Conservation (phyloP, 1,140 invertebrate genomes). For the Panonychus citri region DNA sequence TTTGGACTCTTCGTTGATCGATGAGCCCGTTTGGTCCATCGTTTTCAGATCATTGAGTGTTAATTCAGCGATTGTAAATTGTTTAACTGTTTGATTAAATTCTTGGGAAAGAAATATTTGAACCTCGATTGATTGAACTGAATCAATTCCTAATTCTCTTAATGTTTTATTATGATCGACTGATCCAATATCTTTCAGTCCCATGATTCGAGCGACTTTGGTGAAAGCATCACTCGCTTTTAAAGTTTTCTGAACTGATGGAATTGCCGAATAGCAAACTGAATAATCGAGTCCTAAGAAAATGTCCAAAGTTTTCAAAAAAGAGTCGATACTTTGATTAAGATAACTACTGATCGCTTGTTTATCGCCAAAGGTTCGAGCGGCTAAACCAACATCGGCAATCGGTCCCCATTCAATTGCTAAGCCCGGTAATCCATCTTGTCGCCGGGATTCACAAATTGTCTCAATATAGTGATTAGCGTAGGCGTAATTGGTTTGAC, state of each 20-base stretch:
- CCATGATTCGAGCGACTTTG: constrained; percentile 58
- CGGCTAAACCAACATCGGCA: constrained; percentile 74
- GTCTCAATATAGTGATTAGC: constrained; percentile 91
- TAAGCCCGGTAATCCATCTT: constrained; percentile 41
- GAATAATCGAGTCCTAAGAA: constrained; percentile 27
- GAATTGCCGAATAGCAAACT: constrained; percentile 4
- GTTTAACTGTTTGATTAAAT: not conserved
- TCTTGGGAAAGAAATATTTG: constrained; percentile 77
- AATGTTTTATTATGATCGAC: constrained; percentile 46
- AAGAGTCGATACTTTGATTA: constrained; percentile 70
- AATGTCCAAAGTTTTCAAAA: constrained; percentile 53
- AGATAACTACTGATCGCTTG: constrained; percentile 71
- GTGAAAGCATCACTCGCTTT: constrained; percentile 40
- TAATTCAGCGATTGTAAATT: not conserved
- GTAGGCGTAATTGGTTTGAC: constrained; percentile 80
- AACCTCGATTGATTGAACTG: constrained; percentile 90
- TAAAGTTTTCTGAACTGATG: constrained; percentile 27
- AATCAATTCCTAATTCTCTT: constrained; percentile 86
- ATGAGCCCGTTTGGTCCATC: not conserved
- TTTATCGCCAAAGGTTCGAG: constrained; percentile 61
- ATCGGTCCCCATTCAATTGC: constrained; percentile 94
- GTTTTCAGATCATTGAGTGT: not conserved
- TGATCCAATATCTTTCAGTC: constrained; percentile 54
- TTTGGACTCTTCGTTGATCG: not conserved
- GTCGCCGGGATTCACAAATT: constrained; percentile 28